These are phyloP conservation scores for Amblyopsis hoosieri DNA, from an alignment of 2,797 vertebrate species.

Conservation along the genomic window DNA sequence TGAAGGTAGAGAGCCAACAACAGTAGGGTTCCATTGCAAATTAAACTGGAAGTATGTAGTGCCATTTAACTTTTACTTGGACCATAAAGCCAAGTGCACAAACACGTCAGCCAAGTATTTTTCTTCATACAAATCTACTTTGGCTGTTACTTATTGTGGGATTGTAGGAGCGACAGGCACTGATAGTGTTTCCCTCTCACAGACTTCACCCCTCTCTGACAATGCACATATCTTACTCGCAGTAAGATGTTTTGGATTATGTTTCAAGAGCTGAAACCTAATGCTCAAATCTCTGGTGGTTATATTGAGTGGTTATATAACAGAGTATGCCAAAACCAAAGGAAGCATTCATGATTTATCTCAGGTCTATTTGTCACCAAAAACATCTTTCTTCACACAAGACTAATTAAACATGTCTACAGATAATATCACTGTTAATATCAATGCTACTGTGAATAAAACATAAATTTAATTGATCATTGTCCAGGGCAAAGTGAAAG, in stretches of 20 bases:
- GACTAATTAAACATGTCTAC: too few relatives aligned
- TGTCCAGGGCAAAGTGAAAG: not conserved
- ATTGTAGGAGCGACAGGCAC: constrained; percentile 61
- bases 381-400: too few relatives aligned
- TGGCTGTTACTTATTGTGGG: constrained; percentile 34
- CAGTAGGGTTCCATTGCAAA: constrained; percentile 46
- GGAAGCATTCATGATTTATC: too few relatives aligned
- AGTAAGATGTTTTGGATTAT: not conserved
- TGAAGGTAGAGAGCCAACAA: constrained; percentile 54
- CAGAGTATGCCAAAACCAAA: not conserved
- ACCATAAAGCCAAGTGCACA: constrained; percentile 34
- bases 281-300: constrained; percentile 3
- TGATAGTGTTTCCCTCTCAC: constrained; percentile 38
- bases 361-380: too few relatives aligned
- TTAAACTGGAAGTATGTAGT: constrained; percentile 29
- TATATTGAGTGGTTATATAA: too few relatives aligned
- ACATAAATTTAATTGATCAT: not conserved
- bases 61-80: constrained; percentile 44
- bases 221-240: not conserved
- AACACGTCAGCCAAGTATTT: constrained; percentile 37
- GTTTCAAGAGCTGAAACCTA: not conserved
- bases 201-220: not conserved
- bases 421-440: too few relatives aligned
- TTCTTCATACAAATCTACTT: constrained; percentile 26
- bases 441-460: too few relatives aligned